These are phyloP conservation scores for Pandemis corylana DNA, from an alignment of 2,888 invertebrate species.

Conservation along the genomic window DNA sequence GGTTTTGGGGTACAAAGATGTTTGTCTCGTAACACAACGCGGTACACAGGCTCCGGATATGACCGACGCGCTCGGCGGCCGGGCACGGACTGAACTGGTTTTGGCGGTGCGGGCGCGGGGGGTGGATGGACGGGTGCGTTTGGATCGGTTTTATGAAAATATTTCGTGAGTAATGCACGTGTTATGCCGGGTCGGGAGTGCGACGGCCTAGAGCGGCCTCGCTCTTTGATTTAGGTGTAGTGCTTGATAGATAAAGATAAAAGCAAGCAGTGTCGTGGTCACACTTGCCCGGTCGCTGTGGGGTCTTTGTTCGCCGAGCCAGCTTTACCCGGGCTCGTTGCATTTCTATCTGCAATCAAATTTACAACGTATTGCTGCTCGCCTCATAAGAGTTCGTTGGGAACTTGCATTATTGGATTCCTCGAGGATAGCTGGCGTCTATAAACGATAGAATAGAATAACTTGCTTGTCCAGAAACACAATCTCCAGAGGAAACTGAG, in stretches of 20 bases:
- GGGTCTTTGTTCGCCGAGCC: slow-evolving; percentile 60
- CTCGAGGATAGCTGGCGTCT: slow-evolving; percentile 8
- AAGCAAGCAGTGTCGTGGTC: slow-evolving; percentile 54
- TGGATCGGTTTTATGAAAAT: slow-evolving; percentile 84
- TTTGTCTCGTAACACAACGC: slow-evolving; percentile 79
- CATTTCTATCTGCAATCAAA: slow-evolving; percentile 71
- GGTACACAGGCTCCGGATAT: slow-evolving; percentile 58
- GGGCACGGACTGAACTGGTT: slow-evolving; percentile 84
- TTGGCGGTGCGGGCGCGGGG: slow-evolving; percentile 64
- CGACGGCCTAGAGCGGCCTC: slow-evolving; percentile 82
- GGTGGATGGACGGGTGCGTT: slow-evolving; percentile 74
- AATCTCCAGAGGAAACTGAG: slow-evolving; percentile 11
- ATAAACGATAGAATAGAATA: slow-evolving; percentile 24
- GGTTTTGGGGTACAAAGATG: slow-evolving; percentile 74
- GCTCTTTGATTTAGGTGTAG: slow-evolving; percentile 77
- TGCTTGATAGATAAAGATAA: slow-evolving; percentile 66
- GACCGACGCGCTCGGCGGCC: slow-evolving; percentile 80
- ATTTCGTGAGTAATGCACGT: slow-evolving; percentile 85
- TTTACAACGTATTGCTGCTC: slow-evolving; percentile 65
- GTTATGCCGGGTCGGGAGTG: slow-evolving; percentile 76
- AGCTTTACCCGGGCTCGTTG: slow-evolving; percentile 55
- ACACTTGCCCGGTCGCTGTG: slow-evolving; percentile 51
- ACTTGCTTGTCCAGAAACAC: slow-evolving; percentile 18
- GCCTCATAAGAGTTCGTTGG: slow-evolving; percentile 46
- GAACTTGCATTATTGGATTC: slow-evolving; percentile 32